Evolutionary conservation across 1,140 invertebrate genomes (phyloP), one percentile per base, ranked within the genome.

Genomic region (Bombus vancouverensis): DNA sequence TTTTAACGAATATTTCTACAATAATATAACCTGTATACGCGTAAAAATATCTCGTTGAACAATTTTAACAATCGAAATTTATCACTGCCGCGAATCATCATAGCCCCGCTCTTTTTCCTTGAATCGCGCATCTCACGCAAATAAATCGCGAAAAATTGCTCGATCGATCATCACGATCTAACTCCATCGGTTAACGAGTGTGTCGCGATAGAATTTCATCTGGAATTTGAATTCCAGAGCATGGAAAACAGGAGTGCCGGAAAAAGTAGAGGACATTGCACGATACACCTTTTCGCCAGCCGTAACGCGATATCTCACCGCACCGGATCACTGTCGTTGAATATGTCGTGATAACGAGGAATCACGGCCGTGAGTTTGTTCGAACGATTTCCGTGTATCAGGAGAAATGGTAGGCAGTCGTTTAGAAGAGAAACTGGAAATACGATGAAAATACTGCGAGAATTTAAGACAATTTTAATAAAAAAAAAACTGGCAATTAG

Each of bases 71-170:
- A 65, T 32, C 5, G n/a, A 65, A 15, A 65, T 65, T 32, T 53
- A 53, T n/a, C 66, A 9, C 18, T 85, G 81, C 85, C 74, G 86
- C 70, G 77, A 81, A 76, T 71, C 74, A 53, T 6, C 74, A 53
- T 6, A 53, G 68, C 44, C 57, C n/a, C 34, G 44, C 76, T 42
- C 75, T n/a, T 9, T 37, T 37, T 68, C 22, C 62, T 68, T 6
- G 65, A 47, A 47, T 74, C 42, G 53, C 65, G 72, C 47, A 22
- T 53, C 72, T 59, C 57, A n/a, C n/a, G 65, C 65, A 37, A 77
- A 77, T 83, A 79, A 65, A 83, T 75, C 37, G 62, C 75, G 59
- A n/a, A 15, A 22, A 6, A 37, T 22, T 9, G 32, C 22, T 4
- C 32, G 77, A 80, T 83, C 78, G 47, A 22, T 53, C 47, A 22